phyloP scores from a whole-genome alignment of 2,113 vertebrate genomes.

The Tamias sibiricus region DNA sequence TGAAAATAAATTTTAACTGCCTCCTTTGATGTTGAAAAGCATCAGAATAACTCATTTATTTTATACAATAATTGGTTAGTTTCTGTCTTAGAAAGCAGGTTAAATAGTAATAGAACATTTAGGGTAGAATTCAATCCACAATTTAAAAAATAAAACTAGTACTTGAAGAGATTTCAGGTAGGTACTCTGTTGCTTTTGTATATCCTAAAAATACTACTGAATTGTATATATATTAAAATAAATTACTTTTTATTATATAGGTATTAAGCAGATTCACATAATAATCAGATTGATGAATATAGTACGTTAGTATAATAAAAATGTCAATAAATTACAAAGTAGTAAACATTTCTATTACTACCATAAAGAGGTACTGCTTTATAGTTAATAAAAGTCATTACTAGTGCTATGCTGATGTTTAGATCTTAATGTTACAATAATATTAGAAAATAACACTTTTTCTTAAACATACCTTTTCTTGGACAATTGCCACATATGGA shows the following conservation, averaged over 20 bases:
- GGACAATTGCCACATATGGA: conserved; percentile 96
- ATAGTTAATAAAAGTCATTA: neutral
- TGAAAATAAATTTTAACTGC: conserved; percentile 6
- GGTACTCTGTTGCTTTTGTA: neutral
- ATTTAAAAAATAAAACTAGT: conserved; percentile 17
- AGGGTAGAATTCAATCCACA: neutral
- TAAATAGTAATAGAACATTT: conserved; percentile 23
- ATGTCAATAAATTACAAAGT: conserved; percentile 6
- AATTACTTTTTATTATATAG: neutral
- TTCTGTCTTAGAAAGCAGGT: conserved; percentile 48
- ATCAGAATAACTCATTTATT: conserved; percentile 27
- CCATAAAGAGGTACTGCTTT: neutral
- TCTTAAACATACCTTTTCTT: conserved; percentile 94
- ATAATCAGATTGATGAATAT: neutral
- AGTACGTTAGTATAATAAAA: conserved; percentile 25
- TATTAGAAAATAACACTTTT: conserved; percentile 26
- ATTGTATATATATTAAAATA: too few species aligned
- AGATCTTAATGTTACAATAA: conserved; percentile 13
- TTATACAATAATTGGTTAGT: conserved; percentile 29
- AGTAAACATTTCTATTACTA: neutral
- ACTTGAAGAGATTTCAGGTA: neutral
- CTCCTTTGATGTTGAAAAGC: neutral
- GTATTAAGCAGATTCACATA: neutral
- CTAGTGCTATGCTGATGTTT: neutral
- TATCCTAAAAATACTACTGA: conserved; percentile 21